These are phyloP conservation scores for Smutsia gigantea DNA, from an alignment of 2,797 vertebrate species.

Conservation along the genomic window DNA sequence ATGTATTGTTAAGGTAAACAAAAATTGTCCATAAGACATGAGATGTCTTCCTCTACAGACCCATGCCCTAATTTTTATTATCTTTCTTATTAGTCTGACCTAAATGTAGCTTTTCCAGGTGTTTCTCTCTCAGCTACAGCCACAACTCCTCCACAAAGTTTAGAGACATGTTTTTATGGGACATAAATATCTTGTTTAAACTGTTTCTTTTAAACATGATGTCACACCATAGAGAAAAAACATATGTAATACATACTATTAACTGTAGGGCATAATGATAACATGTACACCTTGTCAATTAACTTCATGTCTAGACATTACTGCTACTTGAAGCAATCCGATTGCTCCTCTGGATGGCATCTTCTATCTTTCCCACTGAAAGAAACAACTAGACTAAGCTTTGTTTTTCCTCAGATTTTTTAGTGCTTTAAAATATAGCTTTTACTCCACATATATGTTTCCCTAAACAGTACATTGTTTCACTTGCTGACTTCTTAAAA, in stretches of 20 bases:
- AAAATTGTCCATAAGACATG: neutral
- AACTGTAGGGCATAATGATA: neutral
- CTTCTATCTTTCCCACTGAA: neutral
- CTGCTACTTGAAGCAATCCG: neutral
- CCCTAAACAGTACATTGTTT: neutral
- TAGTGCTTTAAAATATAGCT: neutral
- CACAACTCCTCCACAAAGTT: neutral
- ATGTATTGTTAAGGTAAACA: slow-evolving; percentile 4
- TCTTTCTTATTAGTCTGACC: neutral
- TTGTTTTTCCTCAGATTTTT: neutral
- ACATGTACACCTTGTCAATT: neutral
- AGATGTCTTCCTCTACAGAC: neutral
- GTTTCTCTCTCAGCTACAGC: neutral
- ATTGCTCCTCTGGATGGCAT: neutral
- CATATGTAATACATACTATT: neutral
- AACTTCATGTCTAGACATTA: too few species aligned
- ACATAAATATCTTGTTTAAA: neutral
- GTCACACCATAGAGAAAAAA: neutral
- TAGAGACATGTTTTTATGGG: neutral
- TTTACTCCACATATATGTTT: neutral
- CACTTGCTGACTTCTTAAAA: neutral
- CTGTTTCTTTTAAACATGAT: neutral
- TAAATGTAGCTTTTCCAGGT: neutral
- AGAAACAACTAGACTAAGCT: neutral
- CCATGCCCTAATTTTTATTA: neutral